Base-by-base conservation (phyloP, 2,797 vertebrate genomes). In the Pseudochirops corinnae region DNA sequence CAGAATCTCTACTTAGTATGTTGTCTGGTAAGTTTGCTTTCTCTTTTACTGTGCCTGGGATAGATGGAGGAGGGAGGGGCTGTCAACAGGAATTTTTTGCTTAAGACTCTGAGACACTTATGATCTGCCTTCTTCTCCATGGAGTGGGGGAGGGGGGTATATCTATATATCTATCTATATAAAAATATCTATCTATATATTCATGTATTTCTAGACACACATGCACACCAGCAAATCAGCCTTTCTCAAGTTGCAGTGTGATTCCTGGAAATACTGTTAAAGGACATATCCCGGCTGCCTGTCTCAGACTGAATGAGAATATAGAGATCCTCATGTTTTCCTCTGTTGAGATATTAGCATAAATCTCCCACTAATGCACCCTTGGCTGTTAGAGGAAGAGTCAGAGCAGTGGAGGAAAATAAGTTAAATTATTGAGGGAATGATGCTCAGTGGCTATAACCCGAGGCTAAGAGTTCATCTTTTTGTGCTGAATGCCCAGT, bases 311-410 rank as follows among this genome's bases (percentile, higher is more conserved):
- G 94, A 98, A 98, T 98, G 98, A 98, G 98, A 98, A 96, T 95
- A 96, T 94, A 98, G 98, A 94, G 96, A 98, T 97, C 97, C 98
- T 98, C 97, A 92, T 98, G 98, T 98, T 98, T 96, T 98, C 98
- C 97, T 97, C 97, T 97, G 98, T 98, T 97, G 98, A 98, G 98
- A 97, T 97, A 98, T 95, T 96, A 98, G 98, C 98, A 99, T 99
- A 99, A 99, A 99, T 99, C 98, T 99, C 98, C 97, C 98, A 97
- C 98, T 98, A 99, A 99, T 98, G 98, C 97, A 93, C 97, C 97
- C 96, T 98, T 98, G 97, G 98, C 98, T 98, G 96, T 97, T 98
- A 97, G 98, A 96, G 12, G 96, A 98, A 97, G 97, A 98, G 98
- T 98, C 97, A 94, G 93, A 96, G 97, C 93, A 97, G 97, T 97